Base-by-base conservation (phyloP, 2,888 invertebrate genomes). In the Prostheceraeus crozeri region DNA sequence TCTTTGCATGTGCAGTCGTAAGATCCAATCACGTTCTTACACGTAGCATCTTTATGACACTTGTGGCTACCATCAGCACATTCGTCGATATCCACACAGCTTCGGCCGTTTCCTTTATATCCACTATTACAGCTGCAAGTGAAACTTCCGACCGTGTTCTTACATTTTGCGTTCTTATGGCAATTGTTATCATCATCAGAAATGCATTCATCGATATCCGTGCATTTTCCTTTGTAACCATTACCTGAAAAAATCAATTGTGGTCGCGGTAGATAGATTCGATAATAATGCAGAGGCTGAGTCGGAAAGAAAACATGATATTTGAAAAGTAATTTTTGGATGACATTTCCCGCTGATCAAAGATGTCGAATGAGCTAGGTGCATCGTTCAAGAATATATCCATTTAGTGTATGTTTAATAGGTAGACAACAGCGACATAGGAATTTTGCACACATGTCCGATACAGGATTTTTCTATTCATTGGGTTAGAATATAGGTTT, bases 71-170 rank as follows among this genome's bases (percentile, higher is more conserved):
- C 67, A 59, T 69, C 80, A 23, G 80, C 76, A 70, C 89, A 89
- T 73, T 88, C 88, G 73, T 89, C 84, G 19, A 87, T 81, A 72
- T 88, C 88, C 81, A 64, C 66, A 66, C 73, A 73, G 10, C 61
- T 52, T 56, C 70, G 71, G 2, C 70, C 69, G 57, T 73, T 68
- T 6, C 57, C 46, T 58, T 66, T 67, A 61, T 71, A 76, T 4
- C 75, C 76, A 8, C 64, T 61, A 14, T 67, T 62, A 65, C 76
- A 76, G 6, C 67, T 65, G 63, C 76, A 76, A 0, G 67, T 66
- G 64, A 71, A 72, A 1, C 71, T 70, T 1, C 74, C 74, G 3
- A 68, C 68, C 35, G 69, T 68, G 70, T 83, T 83, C 65, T 80
- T 75, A 69, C 85, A 85, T 19, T 78, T 77, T 60, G 84, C 83